Base-by-base conservation (phyloP, 2,113 vertebrate species). In the Eretmochelys imbricata region DNA sequence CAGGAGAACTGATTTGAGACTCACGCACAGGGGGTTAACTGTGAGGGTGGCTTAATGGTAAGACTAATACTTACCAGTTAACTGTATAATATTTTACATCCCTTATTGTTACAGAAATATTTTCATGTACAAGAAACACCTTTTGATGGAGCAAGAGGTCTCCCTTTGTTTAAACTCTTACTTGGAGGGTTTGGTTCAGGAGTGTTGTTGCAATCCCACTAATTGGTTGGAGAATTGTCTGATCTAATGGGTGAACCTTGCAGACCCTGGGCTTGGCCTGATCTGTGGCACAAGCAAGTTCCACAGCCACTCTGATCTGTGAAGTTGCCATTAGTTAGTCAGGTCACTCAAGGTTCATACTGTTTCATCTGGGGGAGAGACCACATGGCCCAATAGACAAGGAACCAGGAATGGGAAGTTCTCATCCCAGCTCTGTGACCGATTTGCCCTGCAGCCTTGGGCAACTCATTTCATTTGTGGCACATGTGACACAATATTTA, bases 121-220 rank as follows among this genome's bases (percentile, higher is more conserved):
- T 69, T 5, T 80, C 0, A 2, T 72, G 7, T 20, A 3, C 35
- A 1, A 55, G 57, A 42, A 35, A 2, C 86, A 4, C 75, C 29
- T 35, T 35, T 35, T 2, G 20, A 12, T 8, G 14, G 42, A 20
- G 5, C 42, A 5, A 3, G 1, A 22, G 7, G 6, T 62, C 65
- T 8, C 2, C 31, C 49, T 1, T 8, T 22, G 31, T 19, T 69
- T 35, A 17, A 17, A 19, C 16, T n/a, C 62, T 17, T 69, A 19
- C 62, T 22, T 57, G 55, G 25, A 27, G 55, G 24, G 31, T 78
- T 65, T 17, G 8, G 55, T n/a, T 17, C 2, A 1, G 6, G 69
- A 1, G 3, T 11, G 0, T 17, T 42, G 0, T 35, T 0, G 8
- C 8, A 38, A 50, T 17, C 29, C 20, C 6, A 12, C 69, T 42